A percentile compares a stretch with the other conserved stretches of the same genome.
These are phyloP conservation scores for Tretioscincus oriximinensis DNA, from an alignment of 2,113 vertebrate genomes.

Conservation along the genomic window DNA sequence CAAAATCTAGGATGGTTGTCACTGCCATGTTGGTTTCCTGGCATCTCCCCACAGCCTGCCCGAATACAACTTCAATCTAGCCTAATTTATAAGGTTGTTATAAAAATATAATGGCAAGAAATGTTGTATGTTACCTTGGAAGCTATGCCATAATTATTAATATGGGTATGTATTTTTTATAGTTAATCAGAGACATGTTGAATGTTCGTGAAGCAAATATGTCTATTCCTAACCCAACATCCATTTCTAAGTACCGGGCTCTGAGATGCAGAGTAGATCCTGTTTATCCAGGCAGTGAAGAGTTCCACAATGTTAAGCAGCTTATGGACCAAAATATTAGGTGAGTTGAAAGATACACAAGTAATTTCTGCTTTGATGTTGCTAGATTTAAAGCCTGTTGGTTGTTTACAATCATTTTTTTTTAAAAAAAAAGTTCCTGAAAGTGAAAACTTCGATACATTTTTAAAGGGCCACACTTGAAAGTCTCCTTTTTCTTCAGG, in stretches of 20 bases:
- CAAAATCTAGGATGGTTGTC: too few species aligned
- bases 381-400: background rate
- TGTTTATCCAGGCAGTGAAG: constrained; percentile 62
- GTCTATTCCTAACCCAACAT: constrained; percentile 64
- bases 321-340: constrained; percentile 56
- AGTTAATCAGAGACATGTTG: constrained; percentile 84
- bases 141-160: too few species aligned
- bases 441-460: background rate
- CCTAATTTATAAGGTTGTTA: too few species aligned
- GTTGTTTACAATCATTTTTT: background rate
- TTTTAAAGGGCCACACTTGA: background rate
- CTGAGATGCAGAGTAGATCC: constrained; percentile 81
- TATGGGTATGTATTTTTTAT: constrained; percentile 18
- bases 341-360: constrained; percentile 42
- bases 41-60: too few species aligned
- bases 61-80: too few species aligned
- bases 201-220: constrained; percentile 78
- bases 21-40: too few species aligned
- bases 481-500: background rate
- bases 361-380: background rate
- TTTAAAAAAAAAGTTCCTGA: background rate
- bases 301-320: constrained; percentile 70
- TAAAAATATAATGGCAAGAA: too few species aligned
- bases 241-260: constrained; percentile 81
- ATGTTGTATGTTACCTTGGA: too few species aligned